Base-by-base conservation (phyloP, 35 echinoderm and acorn worm species). In the Holothuria glaberrima region DNA sequence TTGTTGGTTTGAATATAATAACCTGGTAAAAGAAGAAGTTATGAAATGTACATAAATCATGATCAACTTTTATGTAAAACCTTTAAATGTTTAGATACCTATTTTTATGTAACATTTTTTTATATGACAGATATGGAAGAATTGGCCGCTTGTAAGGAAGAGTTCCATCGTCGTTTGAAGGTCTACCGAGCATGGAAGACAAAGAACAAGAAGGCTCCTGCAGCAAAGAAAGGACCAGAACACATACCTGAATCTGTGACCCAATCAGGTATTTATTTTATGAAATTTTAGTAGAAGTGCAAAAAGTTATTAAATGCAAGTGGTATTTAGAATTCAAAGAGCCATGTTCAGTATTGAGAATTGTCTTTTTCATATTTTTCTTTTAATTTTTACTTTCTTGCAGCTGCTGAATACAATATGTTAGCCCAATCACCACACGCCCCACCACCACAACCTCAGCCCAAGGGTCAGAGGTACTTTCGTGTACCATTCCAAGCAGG, bases 151-250 rank as follows among this genome's bases (percentile, higher is more conserved):
- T 98, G 96, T 62, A 94, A 94, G 56, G 96, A 98, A 71, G 96
- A 98, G 64, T 98, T 98, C 78, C 96, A 98, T 90, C 96, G 96
- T 89, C 93, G 96, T 75, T 81, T 98, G 57, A 98, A 98, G 93
- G 93, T 94, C 32, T 98, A 98, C 88, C 93, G 94, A 54, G 93
- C 93, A 52, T 98, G 96, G 96, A 98, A 98, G 83, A 92, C 80
- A 18, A 98, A 98, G 83, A 94, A 98, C 88, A 98, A 98, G 96
- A 98, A 94, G 75, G 48, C 59, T 24, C 46, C 79, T 29, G 58
- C 69, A 3, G 35, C 57, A 32, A 66, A 75, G 33, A 30, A 86
- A 7, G 82, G 60, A 79, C 81, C n/a, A n/a, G n/a, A n/a, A n/a
- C n/a, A n/a, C n/a, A n/a, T n/a, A n/a, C n/a, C n/a, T n/a, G n/a